Base-by-base conservation (phyloP, 2,113 vertebrate species). In the Brevimyrus niger region DNA sequence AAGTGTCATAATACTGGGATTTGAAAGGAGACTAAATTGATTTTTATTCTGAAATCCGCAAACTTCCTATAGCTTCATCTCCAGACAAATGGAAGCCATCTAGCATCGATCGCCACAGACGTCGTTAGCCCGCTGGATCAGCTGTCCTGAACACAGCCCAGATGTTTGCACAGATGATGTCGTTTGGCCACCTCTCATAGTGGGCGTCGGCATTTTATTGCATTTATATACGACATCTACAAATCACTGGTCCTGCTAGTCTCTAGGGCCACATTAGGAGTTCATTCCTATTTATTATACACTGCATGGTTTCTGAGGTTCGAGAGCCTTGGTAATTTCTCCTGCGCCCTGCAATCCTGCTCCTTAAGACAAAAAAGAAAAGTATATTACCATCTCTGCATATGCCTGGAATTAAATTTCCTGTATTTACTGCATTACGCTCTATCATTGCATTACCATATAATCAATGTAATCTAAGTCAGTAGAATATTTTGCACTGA, bases 131-230 rank as follows among this genome's bases (percentile, higher is more conserved):
- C n/a, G 82, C 82, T 47, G 44, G 42, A 84, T 84, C 44, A 47
- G 82, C 10, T 42, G 44, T 84, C 23, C 44, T 84, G 82, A 84
- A 47, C 82, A 47, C 53, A 58, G 73, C 73, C 88, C 88, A 89
- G 88, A 89, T 89, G 88, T 83, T 89, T 44, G 11, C 73, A 42
- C 88, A 83, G 88, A 83, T 89, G 76, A 73, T 7, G 35, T 7
- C 69, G 55, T 89, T 89, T 83, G 48, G 83, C 73, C 76, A 35
- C 23, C 48, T 83, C 31, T 89, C 47, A 53, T 42, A 31, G 69
- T n/a, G 47, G 21, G 73, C 23, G 31, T 82, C 38, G 19, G 73
- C 51, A 31, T 50, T 76, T 21, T 50, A 55, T 48, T 21, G 48
- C 44, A n/a, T 84, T 47, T 84, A 55, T 35, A 48, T 89, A 15